Conservation (phyloP, 2,888 invertebrate genomes). For the Taphrorychus bicolor region DNA sequence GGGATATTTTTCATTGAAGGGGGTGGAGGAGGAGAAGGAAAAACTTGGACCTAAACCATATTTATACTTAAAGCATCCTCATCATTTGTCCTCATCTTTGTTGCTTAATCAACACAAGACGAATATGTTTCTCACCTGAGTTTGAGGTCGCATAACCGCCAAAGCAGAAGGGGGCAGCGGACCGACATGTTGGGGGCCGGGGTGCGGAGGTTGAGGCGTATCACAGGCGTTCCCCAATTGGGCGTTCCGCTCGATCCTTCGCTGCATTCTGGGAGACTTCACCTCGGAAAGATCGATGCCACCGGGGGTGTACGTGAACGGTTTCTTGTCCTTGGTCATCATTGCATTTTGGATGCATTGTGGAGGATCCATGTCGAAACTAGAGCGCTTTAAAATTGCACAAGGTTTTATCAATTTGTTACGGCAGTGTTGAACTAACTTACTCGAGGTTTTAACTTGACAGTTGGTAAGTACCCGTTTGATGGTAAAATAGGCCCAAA, state of each 20-base stretch:
- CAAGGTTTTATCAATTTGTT: neutral
- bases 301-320: constrained; percentile 95
- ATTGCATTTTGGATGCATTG: constrained; percentile 91
- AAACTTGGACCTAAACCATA: constrained; percentile 62
- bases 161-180: constrained; percentile 70
- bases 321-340: constrained; percentile 96
- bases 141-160: constrained; percentile 68
- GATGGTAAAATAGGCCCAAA: constrained; percentile 42
- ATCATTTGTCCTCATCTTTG: too few species aligned
- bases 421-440: neutral
- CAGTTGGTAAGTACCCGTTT: constrained; percentile 48
- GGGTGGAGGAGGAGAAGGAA: constrained; percentile 59
- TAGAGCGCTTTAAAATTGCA: neutral
- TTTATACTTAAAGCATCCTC: too few species aligned
- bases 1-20: constrained; percentile 63
- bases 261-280: constrained; percentile 87
- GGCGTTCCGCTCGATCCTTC: constrained; percentile 77
- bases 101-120: neutral
- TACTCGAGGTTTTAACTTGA: constrained; percentile 32
- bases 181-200: constrained; percentile 53
- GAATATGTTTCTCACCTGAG: constrained; percentile 58
- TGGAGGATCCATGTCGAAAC: constrained; percentile 71
- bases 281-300: constrained; percentile 92
- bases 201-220: constrained; percentile 60
- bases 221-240: constrained; percentile 70